Percentiles rank a stretch among this genome's conserved stretches.
These are phyloP conservation scores for Deladenus siricidicola DNA, from an alignment of 2,888 invertebrate genomes.

Conservation along the genomic window DNA sequence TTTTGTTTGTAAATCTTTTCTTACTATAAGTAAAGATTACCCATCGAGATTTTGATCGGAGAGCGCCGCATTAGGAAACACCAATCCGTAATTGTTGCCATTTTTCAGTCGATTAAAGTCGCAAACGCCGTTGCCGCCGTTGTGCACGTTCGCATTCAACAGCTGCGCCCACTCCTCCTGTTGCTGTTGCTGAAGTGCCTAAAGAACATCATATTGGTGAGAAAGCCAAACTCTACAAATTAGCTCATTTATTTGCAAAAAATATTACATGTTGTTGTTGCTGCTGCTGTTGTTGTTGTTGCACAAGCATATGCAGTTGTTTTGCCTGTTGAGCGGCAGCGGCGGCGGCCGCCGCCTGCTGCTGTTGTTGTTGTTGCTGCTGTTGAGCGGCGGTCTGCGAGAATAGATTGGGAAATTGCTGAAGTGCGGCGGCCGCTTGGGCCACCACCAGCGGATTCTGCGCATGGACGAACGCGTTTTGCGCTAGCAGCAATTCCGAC, in stretches of 20 bases:
- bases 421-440: slow-evolving; percentile 15
- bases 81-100: background rate
- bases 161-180: slow-evolving; percentile 22
- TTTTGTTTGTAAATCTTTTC: no score
- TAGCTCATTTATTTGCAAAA: background rate
- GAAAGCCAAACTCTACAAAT: no score
- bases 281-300: slow-evolving; percentile 25
- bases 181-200: background rate
- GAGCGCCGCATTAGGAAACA: background rate
- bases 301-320: slow-evolving; percentile 20
- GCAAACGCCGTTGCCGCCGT: background rate
- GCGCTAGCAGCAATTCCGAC: slow-evolving; percentile 8
- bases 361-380: slow-evolving; percentile 5
- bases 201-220: background rate
- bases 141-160: slow-evolving; percentile 2
- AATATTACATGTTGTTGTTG: slow-evolving; percentile 10
- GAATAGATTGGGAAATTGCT: slow-evolving; percentile 16
- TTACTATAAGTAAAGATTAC: no score
- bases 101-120: background rate
- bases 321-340: slow-evolving; percentile 21
- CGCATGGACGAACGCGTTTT: slow-evolving; percentile 11
- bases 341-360: slow-evolving; percentile 9
- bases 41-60: background rate
- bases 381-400: background rate
- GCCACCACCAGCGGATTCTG: slow-evolving; percentile 8